phyloP scores from a whole-genome alignment of 2,113 vertebrate genomes.

The Mellivora capensis region DNA sequence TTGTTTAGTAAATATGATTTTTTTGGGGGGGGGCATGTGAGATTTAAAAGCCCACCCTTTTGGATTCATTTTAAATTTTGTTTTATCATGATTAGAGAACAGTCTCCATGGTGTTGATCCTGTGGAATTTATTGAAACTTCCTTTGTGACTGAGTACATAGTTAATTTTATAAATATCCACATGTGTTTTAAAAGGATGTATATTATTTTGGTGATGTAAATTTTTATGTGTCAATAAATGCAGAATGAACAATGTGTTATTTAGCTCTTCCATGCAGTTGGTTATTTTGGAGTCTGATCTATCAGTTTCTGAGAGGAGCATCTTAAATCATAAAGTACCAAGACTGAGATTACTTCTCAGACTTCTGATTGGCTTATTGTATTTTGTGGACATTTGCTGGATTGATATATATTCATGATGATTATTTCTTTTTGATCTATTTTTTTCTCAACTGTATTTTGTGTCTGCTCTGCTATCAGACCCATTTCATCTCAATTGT shows the following conservation, averaged over 20 bases:
- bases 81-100: not conserved
- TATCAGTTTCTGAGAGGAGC: not conserved
- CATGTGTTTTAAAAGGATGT: not conserved
- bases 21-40: not conserved
- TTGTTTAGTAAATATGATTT: not conserved
- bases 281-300: not conserved
- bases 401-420: not conserved
- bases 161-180: conserved; percentile 11
- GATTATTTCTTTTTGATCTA: not conserved
- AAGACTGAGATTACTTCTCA: not conserved
- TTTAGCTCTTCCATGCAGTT: not conserved
- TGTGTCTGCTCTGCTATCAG: not conserved
- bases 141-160: not conserved
- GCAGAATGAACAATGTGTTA: not conserved
- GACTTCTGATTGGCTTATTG: not conserved
- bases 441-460: not conserved
- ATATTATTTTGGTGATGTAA: not conserved
- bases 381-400: not conserved
- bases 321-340: not conserved
- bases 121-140: not conserved
- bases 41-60: not conserved
- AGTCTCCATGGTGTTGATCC: not conserved
- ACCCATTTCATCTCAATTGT: not conserved
- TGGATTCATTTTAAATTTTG: not conserved
- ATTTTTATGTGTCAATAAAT: not conserved